Evolutionary conservation across 1,140 invertebrate genomes (phyloP).

Genomic region (Pararge aegeria): DNA sequence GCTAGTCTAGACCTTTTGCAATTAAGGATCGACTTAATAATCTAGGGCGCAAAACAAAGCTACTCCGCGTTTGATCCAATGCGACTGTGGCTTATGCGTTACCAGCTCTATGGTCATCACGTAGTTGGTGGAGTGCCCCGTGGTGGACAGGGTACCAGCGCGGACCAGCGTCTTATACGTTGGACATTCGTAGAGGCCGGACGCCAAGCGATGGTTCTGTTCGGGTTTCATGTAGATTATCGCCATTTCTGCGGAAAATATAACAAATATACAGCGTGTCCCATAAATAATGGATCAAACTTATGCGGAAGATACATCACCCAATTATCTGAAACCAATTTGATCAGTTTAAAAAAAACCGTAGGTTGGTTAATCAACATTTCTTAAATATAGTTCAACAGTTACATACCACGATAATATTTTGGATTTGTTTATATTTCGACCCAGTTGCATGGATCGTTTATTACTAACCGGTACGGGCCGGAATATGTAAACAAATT

Average conservation of each 20-base stretch:
- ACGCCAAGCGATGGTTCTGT: slow-evolving; percentile 68
- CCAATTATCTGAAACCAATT: no score
- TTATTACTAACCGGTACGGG: no score
- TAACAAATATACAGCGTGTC: not conserved
- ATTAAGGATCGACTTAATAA: slow-evolving; percentile 54
- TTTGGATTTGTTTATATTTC: no score
- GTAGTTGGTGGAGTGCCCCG: slow-evolving; percentile 91
- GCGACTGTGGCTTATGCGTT: slow-evolving; percentile 80
- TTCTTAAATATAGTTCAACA: no score
- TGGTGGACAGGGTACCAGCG: slow-evolving; percentile 86
- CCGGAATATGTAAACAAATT: no score
- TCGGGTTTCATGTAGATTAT: slow-evolving; percentile 83
- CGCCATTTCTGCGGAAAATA: slow-evolving; percentile 80
- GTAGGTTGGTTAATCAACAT: no score
- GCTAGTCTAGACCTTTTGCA: not conserved
- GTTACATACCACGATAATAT: no score
- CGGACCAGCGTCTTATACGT: slow-evolving; percentile 88
- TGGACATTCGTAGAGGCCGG: slow-evolving; percentile 84
- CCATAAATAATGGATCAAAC: no score
- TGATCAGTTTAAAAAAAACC: no score
- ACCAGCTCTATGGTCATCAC: slow-evolving; percentile 86
- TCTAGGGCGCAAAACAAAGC: slow-evolving; percentile 88
- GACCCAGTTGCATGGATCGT: no score
- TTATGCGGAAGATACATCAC: no score
- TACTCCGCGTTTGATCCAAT: slow-evolving; percentile 90